Base-by-base conservation (phyloP, 2,888 invertebrate genomes). In the Frankliniella intonsa region DNA sequence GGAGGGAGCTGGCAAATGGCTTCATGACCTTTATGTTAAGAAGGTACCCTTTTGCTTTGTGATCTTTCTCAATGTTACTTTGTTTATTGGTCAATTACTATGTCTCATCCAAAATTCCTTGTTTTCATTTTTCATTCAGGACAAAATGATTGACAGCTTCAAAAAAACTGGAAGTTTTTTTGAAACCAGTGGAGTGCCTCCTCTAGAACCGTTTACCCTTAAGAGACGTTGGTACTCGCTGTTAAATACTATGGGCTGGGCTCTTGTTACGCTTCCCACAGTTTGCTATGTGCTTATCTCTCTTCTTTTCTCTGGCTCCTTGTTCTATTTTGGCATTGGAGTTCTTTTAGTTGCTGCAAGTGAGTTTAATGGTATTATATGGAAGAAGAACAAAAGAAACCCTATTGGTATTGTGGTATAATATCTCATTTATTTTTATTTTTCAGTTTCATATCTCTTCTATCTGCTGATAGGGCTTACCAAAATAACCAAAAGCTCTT, bases 381-480 rank as follows among this genome's bases (percentile, higher is more conserved):
- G 14, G 81, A 79, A 81, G 51, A 50, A 5, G 80, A 25, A 17
- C 80, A 80, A 38, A n/a, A n/a, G n/a, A 17, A 82, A 49, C 12
- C 79, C 22, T 55, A n/a, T 51, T 14, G 65, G 50, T 51, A 83
- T n/a, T 80, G 3, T n/a, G 80, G 14, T 80, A n/a, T 81, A 82
- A 83, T 80, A 81, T 83, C 81, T 82, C 81, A 80, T 81, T 83
- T 83, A 82, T 84, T 86, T 84, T 85, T 86, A 87, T 86, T 84
- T 92, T 92, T 84, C 91, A 95, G 95, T 95, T 89, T 94, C 92
- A 88, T 88, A 93, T 84, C 89, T 95, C 50, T 91, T 96, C 88
- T 92, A 94, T 86, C 94, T 94, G 87, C 92, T 94, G 80, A 94
- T 96, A 86, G 93, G 94, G 81, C 93, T 94, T 92, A 94, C 95